Evolutionary conservation across 2,888 invertebrate genomes (phyloP).

Genomic region (Diabrotica balteata): DNA sequence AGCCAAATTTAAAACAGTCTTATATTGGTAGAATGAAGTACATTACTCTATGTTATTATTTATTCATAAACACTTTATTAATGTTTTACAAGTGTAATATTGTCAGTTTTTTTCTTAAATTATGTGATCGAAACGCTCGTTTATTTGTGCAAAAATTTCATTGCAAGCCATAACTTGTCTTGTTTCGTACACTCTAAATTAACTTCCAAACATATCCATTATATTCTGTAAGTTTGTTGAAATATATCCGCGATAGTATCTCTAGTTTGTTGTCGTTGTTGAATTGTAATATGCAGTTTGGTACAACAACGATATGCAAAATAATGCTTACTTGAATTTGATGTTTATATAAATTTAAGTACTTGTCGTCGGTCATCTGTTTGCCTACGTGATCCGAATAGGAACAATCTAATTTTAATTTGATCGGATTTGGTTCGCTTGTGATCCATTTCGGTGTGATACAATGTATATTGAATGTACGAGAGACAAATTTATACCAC

Average conservation of each 20-base stretch:
- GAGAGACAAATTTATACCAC: background rate
- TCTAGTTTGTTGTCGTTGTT: background rate
- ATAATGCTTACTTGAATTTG: constrained; percentile 24
- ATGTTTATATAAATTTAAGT: constrained; percentile 34
- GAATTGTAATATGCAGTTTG: too few relatives aligned
- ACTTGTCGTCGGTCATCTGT: constrained; percentile 44
- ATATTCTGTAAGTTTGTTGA: background rate
- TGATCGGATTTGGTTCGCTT: constrained; percentile 19
- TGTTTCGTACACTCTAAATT: too few relatives aligned
- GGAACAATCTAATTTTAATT: constrained; percentile 34
- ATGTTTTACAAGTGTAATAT: too few relatives aligned
- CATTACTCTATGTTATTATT: too few relatives aligned
- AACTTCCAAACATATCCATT: too few relatives aligned
- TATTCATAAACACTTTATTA: too few relatives aligned
- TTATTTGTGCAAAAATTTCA: too few relatives aligned
- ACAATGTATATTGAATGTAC: background rate
- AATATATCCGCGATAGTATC: background rate
- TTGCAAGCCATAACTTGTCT: too few relatives aligned
- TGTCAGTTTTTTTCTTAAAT: too few relatives aligned
- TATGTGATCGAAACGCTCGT: too few relatives aligned
- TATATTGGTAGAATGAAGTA: too few relatives aligned
- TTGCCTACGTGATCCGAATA: constrained; percentile 44
- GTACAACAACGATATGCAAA: constrained; percentile 34
- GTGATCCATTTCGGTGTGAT: background rate
- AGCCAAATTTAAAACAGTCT: too few relatives aligned